Conservation (phyloP, 1,140 invertebrate species). For the Araneus ventricosus region DNA sequence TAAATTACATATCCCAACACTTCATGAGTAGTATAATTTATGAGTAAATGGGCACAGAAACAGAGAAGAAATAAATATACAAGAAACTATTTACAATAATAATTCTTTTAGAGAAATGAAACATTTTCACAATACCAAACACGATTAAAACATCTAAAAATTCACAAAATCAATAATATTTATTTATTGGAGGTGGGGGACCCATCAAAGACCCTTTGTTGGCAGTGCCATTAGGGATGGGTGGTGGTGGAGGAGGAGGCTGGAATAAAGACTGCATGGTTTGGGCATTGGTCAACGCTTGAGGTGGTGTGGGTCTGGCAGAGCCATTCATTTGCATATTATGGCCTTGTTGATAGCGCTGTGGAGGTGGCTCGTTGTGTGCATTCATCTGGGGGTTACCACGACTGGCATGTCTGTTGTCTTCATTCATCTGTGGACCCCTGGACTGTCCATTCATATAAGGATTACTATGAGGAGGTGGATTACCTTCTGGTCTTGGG, state of each 20-base stretch:
- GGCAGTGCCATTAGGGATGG: background rate
- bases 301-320: background rate
- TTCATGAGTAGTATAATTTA: too few relatives aligned
- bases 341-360: background rate
- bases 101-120: background rate
- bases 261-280: conserved; percentile 68
- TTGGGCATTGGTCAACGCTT: conserved; percentile 57
- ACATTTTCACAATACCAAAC: background rate
- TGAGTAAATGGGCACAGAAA: too few relatives aligned
- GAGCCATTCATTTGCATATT: conserved; percentile 8
- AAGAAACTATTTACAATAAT: conserved; percentile 7
- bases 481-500: conserved; percentile 22
- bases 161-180: conserved; percentile 23
- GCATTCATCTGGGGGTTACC: background rate
- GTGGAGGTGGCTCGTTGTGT: background rate
- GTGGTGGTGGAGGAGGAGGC: conserved; percentile 54
- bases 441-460: conserved; percentile 9
- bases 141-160: conserved; percentile 4
- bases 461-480: background rate
- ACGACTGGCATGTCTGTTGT: background rate
- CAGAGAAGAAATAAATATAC: conserved; percentile 25
- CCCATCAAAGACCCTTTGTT: conserved; percentile 25
- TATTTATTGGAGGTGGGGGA: conserved; percentile 55
- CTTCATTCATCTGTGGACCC: background rate
- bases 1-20: background rate